phyloP scores from a whole-genome alignment of 1,140 invertebrate genomes.

The Hyles euphorbiae region DNA sequence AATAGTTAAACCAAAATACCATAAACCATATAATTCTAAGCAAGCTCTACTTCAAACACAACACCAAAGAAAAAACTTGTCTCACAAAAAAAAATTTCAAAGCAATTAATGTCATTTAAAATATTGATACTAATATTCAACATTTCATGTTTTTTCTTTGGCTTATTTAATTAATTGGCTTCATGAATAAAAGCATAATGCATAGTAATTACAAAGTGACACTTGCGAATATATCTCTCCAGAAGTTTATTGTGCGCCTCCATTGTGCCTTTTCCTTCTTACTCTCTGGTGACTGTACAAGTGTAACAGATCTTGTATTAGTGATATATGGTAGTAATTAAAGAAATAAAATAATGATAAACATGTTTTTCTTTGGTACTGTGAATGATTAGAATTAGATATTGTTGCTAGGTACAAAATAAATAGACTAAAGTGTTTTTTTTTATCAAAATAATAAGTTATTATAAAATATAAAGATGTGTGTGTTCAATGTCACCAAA shows the following conservation, averaged over 20 bases:
- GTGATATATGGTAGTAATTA: background rate
- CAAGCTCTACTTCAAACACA: conserved; percentile 21
- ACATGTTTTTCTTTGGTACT: conserved; percentile 54
- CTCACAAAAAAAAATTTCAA: background rate
- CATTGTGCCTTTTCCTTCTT: conserved; percentile 73
- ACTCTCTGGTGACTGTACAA: conserved; percentile 67
- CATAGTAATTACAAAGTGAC: conserved; percentile 51
- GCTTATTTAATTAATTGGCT: conserved; percentile 7
- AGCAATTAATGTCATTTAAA: too few species aligned
- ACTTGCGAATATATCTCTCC: conserved; percentile 75
- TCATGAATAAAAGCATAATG: background rate
- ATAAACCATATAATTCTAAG: too few species aligned
- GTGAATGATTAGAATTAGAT: conserved; percentile 14
- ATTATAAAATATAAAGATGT: too few species aligned
- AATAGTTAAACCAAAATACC: too few species aligned
- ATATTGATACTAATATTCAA: too few species aligned
- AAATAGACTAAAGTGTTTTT: too few species aligned
- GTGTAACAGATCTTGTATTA: background rate
- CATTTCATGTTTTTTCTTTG: conserved; percentile 55
- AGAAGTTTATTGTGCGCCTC: conserved; percentile 75
- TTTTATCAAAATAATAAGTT: too few species aligned
- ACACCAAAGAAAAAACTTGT: conserved; percentile 61
- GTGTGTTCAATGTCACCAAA: too few species aligned
- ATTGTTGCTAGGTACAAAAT: background rate
- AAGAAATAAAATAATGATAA: background rate